Conservation (phyloP, 2,888 invertebrate genomes). For the Drosophila borborema region DNA sequence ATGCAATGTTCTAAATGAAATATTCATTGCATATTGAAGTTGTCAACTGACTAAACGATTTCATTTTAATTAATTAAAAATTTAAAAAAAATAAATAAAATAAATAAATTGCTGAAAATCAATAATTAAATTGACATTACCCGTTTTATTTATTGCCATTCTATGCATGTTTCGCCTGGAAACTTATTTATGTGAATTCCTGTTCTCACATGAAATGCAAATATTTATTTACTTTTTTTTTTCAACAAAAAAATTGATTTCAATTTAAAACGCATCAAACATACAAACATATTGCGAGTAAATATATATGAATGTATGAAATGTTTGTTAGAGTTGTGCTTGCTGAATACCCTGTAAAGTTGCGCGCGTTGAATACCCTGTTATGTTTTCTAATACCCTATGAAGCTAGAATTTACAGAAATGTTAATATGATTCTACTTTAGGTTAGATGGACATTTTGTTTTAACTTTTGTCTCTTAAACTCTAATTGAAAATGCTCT, state of each 20-base stretch:
- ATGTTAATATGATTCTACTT: not conserved
- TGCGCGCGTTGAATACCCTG: not conserved
- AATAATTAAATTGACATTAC: constrained; percentile 70
- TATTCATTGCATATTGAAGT: constrained; percentile 26
- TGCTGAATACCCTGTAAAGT: not conserved
- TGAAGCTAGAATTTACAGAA: not conserved
- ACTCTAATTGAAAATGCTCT: no score
- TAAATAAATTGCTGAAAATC: constrained; percentile 36
- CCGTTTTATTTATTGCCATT: constrained; percentile 59
- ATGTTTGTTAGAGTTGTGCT: not conserved
- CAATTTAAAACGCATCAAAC: constrained; percentile 78
- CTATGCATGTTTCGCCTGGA: constrained; percentile 7
- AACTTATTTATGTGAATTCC: constrained; percentile 30
- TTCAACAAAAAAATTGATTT: constrained; percentile 65
- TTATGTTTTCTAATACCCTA: not conserved
- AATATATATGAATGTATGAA: not conserved
- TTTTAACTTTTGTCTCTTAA: not conserved
- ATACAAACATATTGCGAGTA: constrained; percentile 7
- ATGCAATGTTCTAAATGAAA: not conserved
- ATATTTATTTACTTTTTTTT: constrained; percentile 14
- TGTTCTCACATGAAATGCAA: constrained; percentile 57
- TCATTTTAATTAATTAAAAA: constrained; percentile 34
- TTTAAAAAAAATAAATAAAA: not conserved
- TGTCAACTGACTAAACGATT: constrained; percentile 31
- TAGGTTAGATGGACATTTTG: not conserved